Evolutionary conservation across 1,140 invertebrate genomes (phyloP), one percentile per base, ranked within the genome.

Genomic region (Meloidogyne chitwoodi): DNA sequence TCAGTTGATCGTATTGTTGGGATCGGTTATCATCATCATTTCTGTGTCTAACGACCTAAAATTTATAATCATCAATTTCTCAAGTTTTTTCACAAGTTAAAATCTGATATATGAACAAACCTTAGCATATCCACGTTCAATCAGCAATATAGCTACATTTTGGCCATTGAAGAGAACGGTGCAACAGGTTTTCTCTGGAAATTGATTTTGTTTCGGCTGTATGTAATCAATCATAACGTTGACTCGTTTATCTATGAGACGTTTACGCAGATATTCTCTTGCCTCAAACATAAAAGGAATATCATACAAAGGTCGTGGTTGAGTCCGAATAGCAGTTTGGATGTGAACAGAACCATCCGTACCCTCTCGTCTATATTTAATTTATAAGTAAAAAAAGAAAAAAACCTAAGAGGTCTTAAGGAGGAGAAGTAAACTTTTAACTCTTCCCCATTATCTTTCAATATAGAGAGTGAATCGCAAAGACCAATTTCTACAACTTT

Each of bases 261-360:
- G 95, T 85, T 97, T 98, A 34, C 97, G 91, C 3, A 99, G 89
- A 87, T 94, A 98, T 90, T 99, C 97, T 77, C 97, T 91, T 0
- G 95, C 95, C 88, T 99, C 96, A 88, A 93, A 97, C 93, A 99
- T 94, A 91, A 93, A 96, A 8, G 96, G 96, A 83, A 98, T 93
- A 84, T 99, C 96, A 87, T 98, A 99, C 0, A 99, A 90, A 1
- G 94, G 93, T 77, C 93, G 90, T 84, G 92, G 92, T 87, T 91
- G 91, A 87, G 69, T 75, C 16, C 65, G 27, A 14, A 34, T 19
- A 8, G 48, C 61, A 34, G 31, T 19, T 64, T 26, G 77, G n/a
- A n/a, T 22, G 0, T 19, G 48, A n/a, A 56, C 19, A 56, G 61
- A n/a, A 16, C 38, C 38, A n/a, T 44, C 80, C 27, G 12, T 61